Evolutionary conservation across 2,113 vertebrate species (phyloP).

Genomic region (Ailuropoda melanoleuca): DNA sequence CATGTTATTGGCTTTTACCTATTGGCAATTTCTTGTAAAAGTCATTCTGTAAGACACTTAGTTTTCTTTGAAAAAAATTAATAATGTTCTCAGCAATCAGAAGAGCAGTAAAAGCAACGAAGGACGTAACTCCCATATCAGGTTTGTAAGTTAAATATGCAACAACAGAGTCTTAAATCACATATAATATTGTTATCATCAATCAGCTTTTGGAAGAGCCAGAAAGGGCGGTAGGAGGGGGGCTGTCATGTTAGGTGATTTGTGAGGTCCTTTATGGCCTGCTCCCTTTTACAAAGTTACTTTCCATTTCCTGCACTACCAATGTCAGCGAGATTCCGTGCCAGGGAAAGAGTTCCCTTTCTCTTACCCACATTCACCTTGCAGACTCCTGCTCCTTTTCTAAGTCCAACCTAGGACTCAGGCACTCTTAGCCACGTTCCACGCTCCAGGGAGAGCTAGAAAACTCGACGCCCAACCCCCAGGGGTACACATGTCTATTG

Average conservation of each 20-base stretch:
- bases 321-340: background rate
- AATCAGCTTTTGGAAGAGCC: background rate
- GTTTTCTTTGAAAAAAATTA: background rate
- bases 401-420: background rate
- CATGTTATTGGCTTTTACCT: background rate
- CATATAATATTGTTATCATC: background rate
- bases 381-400: background rate
- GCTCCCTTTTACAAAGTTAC: background rate
- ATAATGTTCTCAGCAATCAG: background rate
- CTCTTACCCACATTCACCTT: background rate
- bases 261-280: background rate
- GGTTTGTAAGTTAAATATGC: background rate
- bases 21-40: background rate
- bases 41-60: background rate
- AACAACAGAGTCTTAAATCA: background rate
- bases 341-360: background rate
- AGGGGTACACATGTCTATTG: rapidly evolving
- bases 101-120: background rate
- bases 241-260: background rate
- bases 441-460: background rate
- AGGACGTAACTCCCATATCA: background rate
- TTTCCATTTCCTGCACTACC: background rate
- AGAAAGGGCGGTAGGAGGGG: background rate
- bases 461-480: too few relatives aligned
- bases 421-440: background rate